A percentile compares a stretch with the other conserved stretches of the same genome.
phyloP scores from a whole-genome alignment of 53 echinoderm and acorn worm species.

The Glandiceps talaboti region DNA sequence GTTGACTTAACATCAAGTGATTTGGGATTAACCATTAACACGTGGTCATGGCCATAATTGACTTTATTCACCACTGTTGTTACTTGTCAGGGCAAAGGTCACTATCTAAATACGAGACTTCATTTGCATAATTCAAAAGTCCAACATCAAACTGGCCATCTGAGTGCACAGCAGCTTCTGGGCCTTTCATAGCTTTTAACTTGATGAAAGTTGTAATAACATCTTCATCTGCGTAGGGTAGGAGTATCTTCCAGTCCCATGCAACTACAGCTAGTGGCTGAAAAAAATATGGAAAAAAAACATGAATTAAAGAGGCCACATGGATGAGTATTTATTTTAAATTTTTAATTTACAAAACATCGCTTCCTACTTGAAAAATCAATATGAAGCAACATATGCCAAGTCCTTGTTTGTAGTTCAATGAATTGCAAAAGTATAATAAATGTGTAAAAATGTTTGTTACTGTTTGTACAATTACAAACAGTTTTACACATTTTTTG shows the following conservation, averaged over 20 bases:
- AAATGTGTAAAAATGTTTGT: no score
- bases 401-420: no score
- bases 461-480: no score
- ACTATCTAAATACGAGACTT: slow-evolving; percentile 19
- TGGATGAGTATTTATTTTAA: no score
- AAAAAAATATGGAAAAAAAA: slow-evolving; percentile 2
- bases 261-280: slow-evolving; percentile 60
- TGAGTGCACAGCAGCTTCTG: slow-evolving; percentile 8
- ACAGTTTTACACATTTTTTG: no score
- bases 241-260: slow-evolving; percentile 50
- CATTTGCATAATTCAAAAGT: slow-evolving; percentile 10
- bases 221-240: slow-evolving; percentile 18
- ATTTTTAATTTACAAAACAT: neutral
- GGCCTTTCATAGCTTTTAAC: slow-evolving; percentile 31
- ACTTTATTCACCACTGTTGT: no score
- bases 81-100: slow-evolving; percentile 16
- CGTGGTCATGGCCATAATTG: no score
- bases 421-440: no score
- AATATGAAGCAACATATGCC: no score
- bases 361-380: neutral
- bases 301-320: no score
- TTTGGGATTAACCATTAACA: no score
- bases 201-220: slow-evolving; percentile 24
- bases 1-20: no score
- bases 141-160: slow-evolving; percentile 30